Base-by-base conservation (phyloP, 2,888 invertebrate genomes). In the Rotaria sp. region DNA sequence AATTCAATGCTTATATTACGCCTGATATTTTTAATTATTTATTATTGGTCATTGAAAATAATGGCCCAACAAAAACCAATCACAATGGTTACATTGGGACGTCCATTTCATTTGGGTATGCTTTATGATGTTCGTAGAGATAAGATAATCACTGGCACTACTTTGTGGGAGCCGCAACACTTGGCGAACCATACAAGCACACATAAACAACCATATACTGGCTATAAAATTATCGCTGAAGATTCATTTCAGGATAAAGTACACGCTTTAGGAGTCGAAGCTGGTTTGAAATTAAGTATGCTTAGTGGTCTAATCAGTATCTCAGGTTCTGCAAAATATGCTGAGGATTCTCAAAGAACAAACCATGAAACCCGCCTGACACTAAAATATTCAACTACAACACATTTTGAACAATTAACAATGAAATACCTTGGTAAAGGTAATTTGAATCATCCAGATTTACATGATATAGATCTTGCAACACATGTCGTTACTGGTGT, bases 381-480 rank as follows among this genome's bases (percentile, higher is more conserved):
- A 45, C 26, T 80, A 26, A 80, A 80, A 80, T 80, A 80, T 80
- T 80, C 80, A 26, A 80, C 80, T 8, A 80, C 80, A 80, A 80
- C 80, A 80, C 45, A 45, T 80, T 45, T 80, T 41, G 45, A 80
- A 80, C 2, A 41, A 26, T n/a, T 80, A n/a, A 80, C 41, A 45
- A 45, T 80, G 41, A 45, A 45, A 41, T 26, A 80, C n/a, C 80
- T 80, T 80, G 80, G 80, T 80, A n/a, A 38, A 45, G 45, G 41
- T 24, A 80, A 80, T 26, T 11, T 30, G 59, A 59, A 59, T 59
- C 30, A 59, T 59, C 41, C 13, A 80, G 24, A 80, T 45, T 45
- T 80, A 45, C 24, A 45, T 80, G 80, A 80, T 80, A n/a, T 10
- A 15, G n/a, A 41, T 15, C 10, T n/a, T n/a, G 80, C 80, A n/a